These are phyloP conservation scores for Macrotrachela quadricornifera DNA, from an alignment of 1,140 invertebrate genomes.

Conservation along the genomic window DNA sequence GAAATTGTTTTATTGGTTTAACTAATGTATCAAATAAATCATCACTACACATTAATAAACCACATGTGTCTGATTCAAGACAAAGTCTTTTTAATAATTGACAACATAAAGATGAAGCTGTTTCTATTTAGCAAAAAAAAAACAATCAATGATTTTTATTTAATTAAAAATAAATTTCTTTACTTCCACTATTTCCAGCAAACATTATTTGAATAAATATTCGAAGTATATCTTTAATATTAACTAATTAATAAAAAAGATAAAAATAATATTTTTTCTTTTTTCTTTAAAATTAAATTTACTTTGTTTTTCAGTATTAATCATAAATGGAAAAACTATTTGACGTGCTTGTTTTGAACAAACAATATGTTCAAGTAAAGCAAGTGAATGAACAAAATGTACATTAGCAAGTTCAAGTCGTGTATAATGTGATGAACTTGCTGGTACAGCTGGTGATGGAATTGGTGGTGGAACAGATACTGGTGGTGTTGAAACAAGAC, in stretches of 20 bases:
- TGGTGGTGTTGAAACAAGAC: too few species aligned
- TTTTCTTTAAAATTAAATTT: too few species aligned
- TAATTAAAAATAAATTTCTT: not conserved
- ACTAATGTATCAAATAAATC: conserved; percentile 23
- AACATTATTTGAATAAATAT: conserved; percentile 6
- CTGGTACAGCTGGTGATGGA: too few species aligned
- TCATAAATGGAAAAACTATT: too few species aligned
- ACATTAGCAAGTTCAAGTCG: too few species aligned
- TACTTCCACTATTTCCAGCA: not conserved
- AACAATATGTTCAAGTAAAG: too few species aligned
- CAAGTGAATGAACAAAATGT: too few species aligned
- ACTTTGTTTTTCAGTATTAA: too few species aligned
- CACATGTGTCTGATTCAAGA: conserved; percentile 17
- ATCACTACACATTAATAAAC: conserved; percentile 23
- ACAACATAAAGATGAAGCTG: not conserved
- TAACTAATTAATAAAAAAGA: not conserved
- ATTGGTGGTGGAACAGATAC: too few species aligned
- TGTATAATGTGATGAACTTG: too few species aligned
- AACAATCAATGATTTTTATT: not conserved
- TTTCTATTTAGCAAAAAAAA: not conserved
- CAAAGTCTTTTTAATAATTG: conserved; percentile 7
- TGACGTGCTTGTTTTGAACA: too few species aligned
- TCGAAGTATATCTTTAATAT: conserved; percentile 1
- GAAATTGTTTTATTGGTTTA: conserved; percentile 19
- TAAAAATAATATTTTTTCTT: too few species aligned